These are phyloP conservation scores for Plebejus argus DNA, from an alignment of 2,888 invertebrate genomes.

Conservation along the genomic window DNA sequence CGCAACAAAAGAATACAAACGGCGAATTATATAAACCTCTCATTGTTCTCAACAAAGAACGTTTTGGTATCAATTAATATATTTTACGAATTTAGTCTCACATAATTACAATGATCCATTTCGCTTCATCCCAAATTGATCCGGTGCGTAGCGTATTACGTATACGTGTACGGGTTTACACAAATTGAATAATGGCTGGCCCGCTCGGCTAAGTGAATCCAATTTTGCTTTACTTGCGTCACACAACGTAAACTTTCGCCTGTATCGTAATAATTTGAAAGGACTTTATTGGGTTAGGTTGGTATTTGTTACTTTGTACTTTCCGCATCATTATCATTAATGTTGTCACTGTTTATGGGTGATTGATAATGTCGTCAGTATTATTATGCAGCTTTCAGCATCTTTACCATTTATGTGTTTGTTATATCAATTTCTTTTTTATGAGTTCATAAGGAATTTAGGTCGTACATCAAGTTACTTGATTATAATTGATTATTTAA, in stretches of 20 bases:
- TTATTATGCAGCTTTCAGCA: too few species aligned
- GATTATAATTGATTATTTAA: background rate
- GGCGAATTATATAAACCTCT: background rate
- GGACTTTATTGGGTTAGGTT: constrained; percentile 10
- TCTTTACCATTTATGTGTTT: too few species aligned
- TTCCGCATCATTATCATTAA: background rate
- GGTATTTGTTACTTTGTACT: background rate
- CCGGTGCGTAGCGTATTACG: constrained; percentile 49
- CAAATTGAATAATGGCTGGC: constrained; percentile 74
- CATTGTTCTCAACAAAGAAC: constrained; percentile 11
- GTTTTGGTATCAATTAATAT: constrained; percentile 3
- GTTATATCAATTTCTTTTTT: too few species aligned
- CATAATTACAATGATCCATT: constrained; percentile 27
- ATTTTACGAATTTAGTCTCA: constrained; percentile 14
- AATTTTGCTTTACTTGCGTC: constrained; percentile 65
- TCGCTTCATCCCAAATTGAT: constrained; percentile 42
- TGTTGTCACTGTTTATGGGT: background rate
- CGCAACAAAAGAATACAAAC: background rate
- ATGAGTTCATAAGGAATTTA: too few species aligned
- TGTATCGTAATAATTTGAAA: background rate
- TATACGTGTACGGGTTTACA: constrained; percentile 53
- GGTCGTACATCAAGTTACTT: too few species aligned
- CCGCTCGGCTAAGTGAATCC: constrained; percentile 69
- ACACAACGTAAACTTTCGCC: constrained; percentile 42
- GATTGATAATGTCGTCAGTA: too few species aligned